These are phyloP conservation scores for Arctocebus calabarensis DNA, from an alignment of 2,797 vertebrate species.

Conservation along the genomic window DNA sequence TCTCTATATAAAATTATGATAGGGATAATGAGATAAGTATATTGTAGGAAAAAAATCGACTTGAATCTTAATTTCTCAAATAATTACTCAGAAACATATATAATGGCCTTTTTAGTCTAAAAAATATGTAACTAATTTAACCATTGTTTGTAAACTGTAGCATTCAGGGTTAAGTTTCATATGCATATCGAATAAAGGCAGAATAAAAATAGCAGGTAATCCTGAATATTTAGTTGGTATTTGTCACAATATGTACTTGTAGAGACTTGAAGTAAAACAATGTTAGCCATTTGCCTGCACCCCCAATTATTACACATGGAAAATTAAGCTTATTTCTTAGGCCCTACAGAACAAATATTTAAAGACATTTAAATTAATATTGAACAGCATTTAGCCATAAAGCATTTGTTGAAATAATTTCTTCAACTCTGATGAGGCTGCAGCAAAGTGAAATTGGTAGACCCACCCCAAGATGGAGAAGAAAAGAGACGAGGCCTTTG, in stretches of 20 bases:
- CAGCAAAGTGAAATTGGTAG: constrained; percentile 19
- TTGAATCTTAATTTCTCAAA: constrained; percentile 30
- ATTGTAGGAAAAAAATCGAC: neutral
- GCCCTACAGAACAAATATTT: constrained; percentile 58
- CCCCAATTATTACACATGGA: neutral
- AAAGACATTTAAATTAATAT: constrained; percentile 58
- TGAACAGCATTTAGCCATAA: constrained; percentile 59
- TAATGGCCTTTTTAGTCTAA: neutral
- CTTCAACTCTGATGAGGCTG: constrained; percentile 41
- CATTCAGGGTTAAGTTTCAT: neutral
- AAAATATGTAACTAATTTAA: neutral
- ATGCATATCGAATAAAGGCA: neutral
- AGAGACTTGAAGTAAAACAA: constrained; percentile 54
- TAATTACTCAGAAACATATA: neutral
- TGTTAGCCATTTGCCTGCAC: constrained; percentile 5
- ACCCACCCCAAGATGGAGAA: rapidly evolving
- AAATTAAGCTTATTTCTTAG: constrained; percentile 18
- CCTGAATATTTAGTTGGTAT: neutral
- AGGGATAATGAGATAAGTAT: neutral
- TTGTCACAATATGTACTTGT: neutral
- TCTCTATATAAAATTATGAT: neutral
- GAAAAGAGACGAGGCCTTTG: constrained; percentile 30
- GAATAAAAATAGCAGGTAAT: neutral
- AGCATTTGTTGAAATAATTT: constrained; percentile 49
- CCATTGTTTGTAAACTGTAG: neutral